Base-by-base conservation (phyloP, 1,140 invertebrate species). In the Sycophila sp. region DNA sequence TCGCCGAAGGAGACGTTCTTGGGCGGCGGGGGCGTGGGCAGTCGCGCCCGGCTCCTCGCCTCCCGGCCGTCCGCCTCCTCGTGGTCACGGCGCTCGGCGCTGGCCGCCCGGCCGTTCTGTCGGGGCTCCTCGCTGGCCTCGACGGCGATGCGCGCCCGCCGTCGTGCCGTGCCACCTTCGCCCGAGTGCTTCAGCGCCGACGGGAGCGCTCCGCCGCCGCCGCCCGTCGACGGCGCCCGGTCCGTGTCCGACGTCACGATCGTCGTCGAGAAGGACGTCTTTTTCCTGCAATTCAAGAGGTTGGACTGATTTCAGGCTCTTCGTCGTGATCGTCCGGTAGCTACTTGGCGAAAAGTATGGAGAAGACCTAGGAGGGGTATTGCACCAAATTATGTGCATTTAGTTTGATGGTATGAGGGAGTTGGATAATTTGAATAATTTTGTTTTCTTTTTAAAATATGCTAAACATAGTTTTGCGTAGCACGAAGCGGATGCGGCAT, bases 1-100 rank as follows among this genome's bases (percentile, higher is more conserved):
- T 86, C 83, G 26, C 85, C 83, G 45, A 87, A 87, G 11, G 85
- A 86, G 19, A 87, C 86, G 47, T 87, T 86, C 51, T 87, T 86
- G 0, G 78, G 32, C 1, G 84, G 80, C 2, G 85, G 81, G 0
- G 85, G 82, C 2, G 85, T 87, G 15, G 85, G 83, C 5, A 86
- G 75, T 2, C 69, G 11, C 49, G 42, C 42, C 19, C 59, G 49
- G 15, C 78, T 76, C 6, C 81, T 75, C 26, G 78, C 77, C 19
- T 72, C 73, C 24, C 72, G 17, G 13, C 7, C 17, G 13, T 7
- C 28, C 7, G 28, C 15, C 7, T 32, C 15, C 4, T 10, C 38
- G 51, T 4, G 26, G 45, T 13, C 13, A 28, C 60, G 4, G 13
- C n/a, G 8, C 30, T 62, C 36, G 47, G 47, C n/a, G 36, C 64